Conservation (phyloP, 2,113 vertebrate genomes). For the Siphamia tubifer region DNA sequence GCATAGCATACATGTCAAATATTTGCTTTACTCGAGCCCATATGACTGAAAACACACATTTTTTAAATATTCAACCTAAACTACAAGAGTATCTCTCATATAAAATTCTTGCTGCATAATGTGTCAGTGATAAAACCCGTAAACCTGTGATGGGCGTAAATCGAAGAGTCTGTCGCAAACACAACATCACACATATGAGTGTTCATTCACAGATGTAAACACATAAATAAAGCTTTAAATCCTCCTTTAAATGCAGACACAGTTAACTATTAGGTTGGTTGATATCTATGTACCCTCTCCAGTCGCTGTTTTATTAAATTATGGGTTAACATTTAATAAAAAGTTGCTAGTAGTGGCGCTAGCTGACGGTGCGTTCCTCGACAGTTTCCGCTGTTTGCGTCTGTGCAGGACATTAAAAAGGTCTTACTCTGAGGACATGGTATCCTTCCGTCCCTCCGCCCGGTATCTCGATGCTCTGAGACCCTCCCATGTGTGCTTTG, state of each 20-base stretch:
- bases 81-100: too few relatives aligned
- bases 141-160: not conserved
- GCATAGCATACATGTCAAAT: too few relatives aligned
- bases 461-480: slow-evolving; percentile 89
- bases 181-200: not conserved
- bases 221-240: too few relatives aligned
- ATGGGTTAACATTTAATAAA: too few relatives aligned
- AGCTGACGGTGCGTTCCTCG: not conserved
- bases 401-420: not conserved
- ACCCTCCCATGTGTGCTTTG: slow-evolving; percentile 83
- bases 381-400: not conserved
- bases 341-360: not conserved
- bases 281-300: too few relatives aligned
- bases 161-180: too few relatives aligned
- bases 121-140: not conserved
- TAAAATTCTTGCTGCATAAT: too few relatives aligned
- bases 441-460: slow-evolving; percentile 93
- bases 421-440: slow-evolving; percentile 88
- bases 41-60: too few relatives aligned
- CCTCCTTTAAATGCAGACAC: too few relatives aligned
- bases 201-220: not conserved
- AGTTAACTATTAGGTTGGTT: too few relatives aligned
- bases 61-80: too few relatives aligned
- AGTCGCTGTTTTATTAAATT: not conserved
- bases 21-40: too few relatives aligned